Conservation (phyloP, 2,888 invertebrate species). For the Diaprepes abbreviatus region DNA sequence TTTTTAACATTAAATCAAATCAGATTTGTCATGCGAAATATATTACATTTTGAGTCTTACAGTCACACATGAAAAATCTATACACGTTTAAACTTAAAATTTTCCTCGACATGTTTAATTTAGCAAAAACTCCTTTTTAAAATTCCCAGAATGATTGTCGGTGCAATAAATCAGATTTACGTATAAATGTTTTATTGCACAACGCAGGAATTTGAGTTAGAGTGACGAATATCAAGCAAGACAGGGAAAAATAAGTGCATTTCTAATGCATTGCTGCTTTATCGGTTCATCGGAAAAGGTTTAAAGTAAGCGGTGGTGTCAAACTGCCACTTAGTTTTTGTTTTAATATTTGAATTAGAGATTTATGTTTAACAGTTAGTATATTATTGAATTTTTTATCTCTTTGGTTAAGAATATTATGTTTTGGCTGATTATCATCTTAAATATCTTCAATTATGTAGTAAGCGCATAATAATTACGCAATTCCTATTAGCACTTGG, state of each 20-base stretch:
- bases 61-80: constrained; percentile 7
- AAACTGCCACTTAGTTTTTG: background rate
- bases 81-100: constrained; percentile 12
- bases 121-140: constrained; percentile 34
- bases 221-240: constrained; percentile 21
- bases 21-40: background rate
- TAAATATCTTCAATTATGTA: too few relatives aligned
- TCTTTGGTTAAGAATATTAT: too few relatives aligned
- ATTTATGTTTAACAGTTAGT: too few relatives aligned
- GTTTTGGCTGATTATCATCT: too few relatives aligned
- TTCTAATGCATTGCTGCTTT: constrained; percentile 16
- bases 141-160: constrained; percentile 30
- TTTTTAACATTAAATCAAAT: background rate
- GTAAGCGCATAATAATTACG: too few relatives aligned
- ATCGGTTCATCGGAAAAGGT: background rate
- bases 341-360: too few relatives aligned
- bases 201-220: constrained; percentile 26
- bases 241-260: constrained; percentile 34
- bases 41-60: background rate
- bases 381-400: too few relatives aligned
- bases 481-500: too few relatives aligned
- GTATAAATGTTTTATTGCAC: constrained; percentile 20
- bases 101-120: constrained; percentile 17
- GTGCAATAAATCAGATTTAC: constrained; percentile 34
- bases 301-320: background rate